Base-by-base conservation (phyloP, 1,140 invertebrate genomes). In the Drosophila persimilis region DNA sequence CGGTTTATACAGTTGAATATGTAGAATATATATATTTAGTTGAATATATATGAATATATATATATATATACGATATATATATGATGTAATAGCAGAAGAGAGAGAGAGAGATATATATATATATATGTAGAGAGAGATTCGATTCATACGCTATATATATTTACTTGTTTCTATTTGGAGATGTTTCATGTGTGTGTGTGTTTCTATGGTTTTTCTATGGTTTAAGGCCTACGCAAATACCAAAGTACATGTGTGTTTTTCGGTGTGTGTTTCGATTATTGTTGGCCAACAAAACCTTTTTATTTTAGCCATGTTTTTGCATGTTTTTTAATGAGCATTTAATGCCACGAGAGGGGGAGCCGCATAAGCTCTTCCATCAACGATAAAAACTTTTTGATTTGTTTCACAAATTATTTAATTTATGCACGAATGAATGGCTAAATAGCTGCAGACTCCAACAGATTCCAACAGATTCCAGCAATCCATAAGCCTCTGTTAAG, bases 1-100 rank as follows among this genome's bases (percentile, higher is more conserved):
- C 77, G 75, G 55, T 85, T 86, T 85, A 86, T 86, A 85, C 77
- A 86, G 57, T 73, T 83, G 56, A 51, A 73, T 47, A 81, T 77
- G 70, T 63, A 74, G 11, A 39, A 13, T 39, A 39, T 39, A 59
- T 75, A 47, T 44, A 4, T 39, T 66, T 53, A 55, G 62, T 79
- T 57, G 47, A 62, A 79, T 74, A 62, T 58, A 58, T 64, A 59
- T 74, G 11, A 39, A 13, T 39, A 39, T 39, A 59, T 75, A 47
- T 44, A 47, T 44, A 4, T 39, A 57, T 74, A 59, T 51, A 20
- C 20, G 20, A 62, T 61, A 1, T 62, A 73, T 58, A 64, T 83
- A 60, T 54, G 60, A 60, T 45, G 8, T 51, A 51, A 3, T 24
- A 24, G n/a, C 5, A 24, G 35, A 39, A 71, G 57, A 61, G 41